Evolutionary conservation across 2,113 vertebrate species (phyloP), one percentile per base, ranked within the genome.

Genomic region (Anser brachyrhynchus): DNA sequence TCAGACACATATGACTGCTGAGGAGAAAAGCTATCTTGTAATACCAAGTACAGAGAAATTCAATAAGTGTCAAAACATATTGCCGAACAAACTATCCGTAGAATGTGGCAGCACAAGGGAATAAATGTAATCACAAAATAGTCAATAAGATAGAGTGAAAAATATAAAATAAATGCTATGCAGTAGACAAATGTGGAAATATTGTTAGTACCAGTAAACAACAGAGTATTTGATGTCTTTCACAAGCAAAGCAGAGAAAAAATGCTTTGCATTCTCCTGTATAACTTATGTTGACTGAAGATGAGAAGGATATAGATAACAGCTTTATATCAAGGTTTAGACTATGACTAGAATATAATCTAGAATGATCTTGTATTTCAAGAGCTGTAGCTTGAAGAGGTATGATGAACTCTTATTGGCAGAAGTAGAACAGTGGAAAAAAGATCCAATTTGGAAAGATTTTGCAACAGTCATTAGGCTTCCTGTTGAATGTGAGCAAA

Each of bases 61-160:
- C 91, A 94, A 29, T 92, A 93, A 95, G 83, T 93, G 95, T 95
- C 96, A 91, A 91, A 96, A 89, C 78, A 57, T 46, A 87, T 83
- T 94, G 91, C 71, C 74, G 89, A 87, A 89, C 84, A 93, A 92
- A 67, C 89, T 87, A 87, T 55, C 87, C 51, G 79, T 52, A 51
- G 87, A 79, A 89, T 61, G 86, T 91, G 89, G 87, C 86, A 95
- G 81, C 87, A 69, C 77, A 77, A 66, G 69, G 46, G 81, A 84
- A 82, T 67, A 87, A 86, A 90, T 84, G 73, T 89, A 94, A 93
- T 90, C 80, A 89, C 71, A 72, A 88, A 78, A 83, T 92, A 92
- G 91, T 95, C 91, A 95, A 86, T 46, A 83, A 81, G 80, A 89
- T 41, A 59, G 71, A 85, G 65, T 82, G 74, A 83, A 97, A 97